Evolutionary conservation across 2,888 invertebrate species (phyloP).

Genomic region (Epistrophella euchroma): DNA sequence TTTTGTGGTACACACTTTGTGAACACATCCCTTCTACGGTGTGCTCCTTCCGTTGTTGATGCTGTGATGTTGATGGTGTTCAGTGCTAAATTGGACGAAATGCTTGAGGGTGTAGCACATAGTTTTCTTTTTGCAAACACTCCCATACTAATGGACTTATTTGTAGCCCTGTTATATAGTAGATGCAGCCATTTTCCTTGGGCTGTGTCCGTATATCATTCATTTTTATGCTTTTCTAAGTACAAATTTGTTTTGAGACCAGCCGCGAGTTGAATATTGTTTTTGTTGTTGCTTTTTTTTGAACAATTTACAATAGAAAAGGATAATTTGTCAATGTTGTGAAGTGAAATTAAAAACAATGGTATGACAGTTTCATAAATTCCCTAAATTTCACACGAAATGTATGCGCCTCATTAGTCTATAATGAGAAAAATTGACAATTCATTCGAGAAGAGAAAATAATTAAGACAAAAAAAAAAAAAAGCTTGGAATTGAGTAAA

Average conservation of each 20-base stretch:
- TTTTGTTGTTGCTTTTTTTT: background rate
- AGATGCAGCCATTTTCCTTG: slow-evolving; percentile 57
- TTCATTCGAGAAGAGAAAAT: too few species aligned
- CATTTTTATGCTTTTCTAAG: slow-evolving; percentile 50
- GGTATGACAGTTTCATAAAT: too few species aligned
- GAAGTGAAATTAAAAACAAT: too few species aligned
- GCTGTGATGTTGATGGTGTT: slow-evolving; percentile 12
- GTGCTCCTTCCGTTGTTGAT: background rate
- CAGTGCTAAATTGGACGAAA: slow-evolving; percentile 56
- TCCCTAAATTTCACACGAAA: too few species aligned
- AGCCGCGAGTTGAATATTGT: slow-evolving; percentile 14
- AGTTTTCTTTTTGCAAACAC: slow-evolving; percentile 7
- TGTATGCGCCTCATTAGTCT: too few species aligned
- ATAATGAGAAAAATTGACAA: too few species aligned
- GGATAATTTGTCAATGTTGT: slow-evolving; percentile 50
- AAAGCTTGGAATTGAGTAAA: too few species aligned
- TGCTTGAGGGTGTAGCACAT: slow-evolving; percentile 18
- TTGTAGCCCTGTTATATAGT: slow-evolving; percentile 20
- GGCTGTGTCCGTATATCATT: slow-evolving; percentile 65
- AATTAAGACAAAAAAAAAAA: too few species aligned
- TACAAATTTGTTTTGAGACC: slow-evolving; percentile 7
- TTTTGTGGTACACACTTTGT: slow-evolving; percentile 29
- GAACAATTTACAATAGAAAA: slow-evolving; percentile 5
- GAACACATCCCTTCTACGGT: slow-evolving; percentile 51
- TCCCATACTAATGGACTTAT: slow-evolving; percentile 49